A percentile compares a stretch with the other conserved stretches of the same genome.
phyloP scores from a whole-genome alignment of 2,888 invertebrate species.

The Dynastes hyllus region DNA sequence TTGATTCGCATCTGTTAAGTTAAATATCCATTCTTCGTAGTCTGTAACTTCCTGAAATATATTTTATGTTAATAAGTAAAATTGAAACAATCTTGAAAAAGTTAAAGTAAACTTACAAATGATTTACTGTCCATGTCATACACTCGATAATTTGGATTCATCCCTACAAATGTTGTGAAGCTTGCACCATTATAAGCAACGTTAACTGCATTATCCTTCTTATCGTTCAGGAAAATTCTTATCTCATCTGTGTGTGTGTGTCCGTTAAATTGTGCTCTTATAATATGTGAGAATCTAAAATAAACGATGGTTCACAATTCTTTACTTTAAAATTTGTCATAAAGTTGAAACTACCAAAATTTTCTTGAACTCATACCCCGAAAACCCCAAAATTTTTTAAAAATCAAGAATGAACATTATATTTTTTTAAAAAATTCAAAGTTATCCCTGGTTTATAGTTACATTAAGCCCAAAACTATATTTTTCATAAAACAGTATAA shows the following conservation, averaged over 20 bases:
- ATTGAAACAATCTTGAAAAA: too few species aligned
- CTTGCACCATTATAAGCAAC: constrained; percentile 82
- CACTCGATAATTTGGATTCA: constrained; percentile 74
- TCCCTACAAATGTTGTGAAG: constrained; percentile 76
- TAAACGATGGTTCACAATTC: background rate
- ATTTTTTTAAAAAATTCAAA: too few species aligned
- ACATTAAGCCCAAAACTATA: too few species aligned
- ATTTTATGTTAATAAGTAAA: background rate
- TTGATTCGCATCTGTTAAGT: constrained; percentile 82
- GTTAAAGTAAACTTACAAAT: constrained; percentile 59
- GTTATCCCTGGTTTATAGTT: too few species aligned
- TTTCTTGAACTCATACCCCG: too few species aligned
- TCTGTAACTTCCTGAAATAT: constrained; percentile 76
- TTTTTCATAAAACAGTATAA: too few species aligned
- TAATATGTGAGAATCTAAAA: constrained; percentile 81
- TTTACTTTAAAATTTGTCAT: background rate
- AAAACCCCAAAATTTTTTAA: too few species aligned
- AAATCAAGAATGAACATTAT: too few species aligned
- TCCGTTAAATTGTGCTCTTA: constrained; percentile 88
- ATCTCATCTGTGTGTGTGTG: constrained; percentile 88
- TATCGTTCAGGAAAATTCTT: constrained; percentile 79
- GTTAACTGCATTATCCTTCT: constrained; percentile 74
- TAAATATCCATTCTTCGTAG: constrained; percentile 82
- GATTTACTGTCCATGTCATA: constrained; percentile 62
- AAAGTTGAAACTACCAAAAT: constrained; percentile 54